These are phyloP conservation scores for Beroe ovata DNA, from an alignment of 37 sponge, comb jelly and placozoan genomes.

Conservation along the genomic window DNA sequence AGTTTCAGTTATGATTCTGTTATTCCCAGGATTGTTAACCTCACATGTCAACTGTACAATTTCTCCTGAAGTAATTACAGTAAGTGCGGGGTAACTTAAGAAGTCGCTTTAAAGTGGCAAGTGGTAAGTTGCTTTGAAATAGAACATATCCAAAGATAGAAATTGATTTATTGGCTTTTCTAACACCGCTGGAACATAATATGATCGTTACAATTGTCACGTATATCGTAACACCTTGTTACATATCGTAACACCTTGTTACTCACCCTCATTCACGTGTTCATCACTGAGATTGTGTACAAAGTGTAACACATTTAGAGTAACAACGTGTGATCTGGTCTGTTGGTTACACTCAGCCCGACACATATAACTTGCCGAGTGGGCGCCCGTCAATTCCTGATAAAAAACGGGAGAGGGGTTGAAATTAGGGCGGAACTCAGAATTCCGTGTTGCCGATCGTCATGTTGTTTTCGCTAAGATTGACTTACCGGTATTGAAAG, in stretches of 20 bases:
- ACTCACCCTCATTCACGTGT: neutral
- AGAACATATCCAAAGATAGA: too few species aligned
- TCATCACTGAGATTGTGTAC: neutral
- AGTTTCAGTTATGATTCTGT: neutral
- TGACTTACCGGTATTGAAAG: neutral
- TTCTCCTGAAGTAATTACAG: neutral
- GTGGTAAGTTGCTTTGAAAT: too few species aligned
- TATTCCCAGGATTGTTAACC: neutral
- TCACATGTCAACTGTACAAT: neutral
- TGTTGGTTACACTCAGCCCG: neutral
- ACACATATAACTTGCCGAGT: conserved; percentile 27
- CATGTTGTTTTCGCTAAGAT: too few species aligned
- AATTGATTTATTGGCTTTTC: too few species aligned
- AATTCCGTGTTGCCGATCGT: too few species aligned
- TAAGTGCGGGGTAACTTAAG: too few species aligned
- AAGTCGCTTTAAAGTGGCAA: too few species aligned
- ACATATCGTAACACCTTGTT: too few species aligned
- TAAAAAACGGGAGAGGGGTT: neutral
- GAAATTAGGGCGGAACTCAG: too few species aligned
- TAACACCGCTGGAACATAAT: neutral
- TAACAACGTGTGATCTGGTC: neutral
- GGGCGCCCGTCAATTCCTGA: neutral
- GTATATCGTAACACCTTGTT: neutral
- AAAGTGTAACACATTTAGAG: neutral
- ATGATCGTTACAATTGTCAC: neutral